Evolutionary conservation across 53 echinoderm and acorn worm species (phyloP), one percentile per base, ranked within the genome.

Genomic region (Zoroaster sp.): DNA sequence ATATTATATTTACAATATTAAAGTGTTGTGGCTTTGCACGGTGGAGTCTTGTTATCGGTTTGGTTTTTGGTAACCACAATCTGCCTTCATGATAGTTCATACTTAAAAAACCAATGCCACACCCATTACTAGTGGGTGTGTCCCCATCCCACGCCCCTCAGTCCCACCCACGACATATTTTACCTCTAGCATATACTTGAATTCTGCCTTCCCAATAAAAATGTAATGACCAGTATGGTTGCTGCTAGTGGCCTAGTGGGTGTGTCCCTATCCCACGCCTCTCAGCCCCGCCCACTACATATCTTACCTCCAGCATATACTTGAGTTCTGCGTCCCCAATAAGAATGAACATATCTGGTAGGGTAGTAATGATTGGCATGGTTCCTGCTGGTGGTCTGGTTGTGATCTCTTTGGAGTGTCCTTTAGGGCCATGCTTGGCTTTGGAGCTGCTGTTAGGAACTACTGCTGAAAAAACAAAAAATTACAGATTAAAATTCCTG

Each of bases 141-240:
- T 8, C 49, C 14, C 14, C 8, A 47, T 6, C 66, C 66, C 23
- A 6, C 20, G 66, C 15, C 40, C 38, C 39, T 1, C 5, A 10
- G 15, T 11, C 20, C 54, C 21, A 4, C n/a, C 21, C 4, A 31
- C 10, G 3, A 43, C 0, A 53, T 3, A 4, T 40, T 85, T 71
- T 72, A 97, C 97, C 95, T 97, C 93, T 45, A 97, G 79, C 35
- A 95, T 75, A 66, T 97, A 97, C 20, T 94, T 94, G n/a, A 95
- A 83, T 65, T 97, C 94, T 8, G 94, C 95, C 59, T 87, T 42
- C 55, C 94, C 92, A 37, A 95, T 95, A 78, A 95, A 85, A 18
- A 94, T 94, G 74, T 85, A 70, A 85, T 71, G 3, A 10, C 47
- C 30, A 63, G 85, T 66, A 75, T 91, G 65, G 21, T 15, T 14